Percentiles rank a stretch among this genome's conserved stretches.
These are phyloP conservation scores for Gnatocerus cornutus DNA, from an alignment of 2,888 invertebrate species.

Conservation along the genomic window DNA sequence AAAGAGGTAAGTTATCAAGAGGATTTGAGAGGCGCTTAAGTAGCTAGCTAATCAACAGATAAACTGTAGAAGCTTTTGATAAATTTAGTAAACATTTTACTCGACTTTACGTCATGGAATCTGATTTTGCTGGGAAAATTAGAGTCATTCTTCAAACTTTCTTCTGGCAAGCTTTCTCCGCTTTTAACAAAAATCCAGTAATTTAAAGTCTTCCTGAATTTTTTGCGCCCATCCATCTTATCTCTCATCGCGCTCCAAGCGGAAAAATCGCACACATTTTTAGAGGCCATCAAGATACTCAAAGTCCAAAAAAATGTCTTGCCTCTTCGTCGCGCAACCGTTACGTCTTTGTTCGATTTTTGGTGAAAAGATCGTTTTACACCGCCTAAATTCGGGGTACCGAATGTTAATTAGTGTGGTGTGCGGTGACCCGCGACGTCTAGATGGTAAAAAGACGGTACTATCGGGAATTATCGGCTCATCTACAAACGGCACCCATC, in stretches of 20 bases:
- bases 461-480: constrained; percentile 62
- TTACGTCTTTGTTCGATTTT: constrained; percentile 40
- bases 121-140: too few relatives aligned
- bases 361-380: background rate
- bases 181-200: too few relatives aligned
- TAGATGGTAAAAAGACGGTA: constrained; percentile 55
- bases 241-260: constrained; percentile 9
- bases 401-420: constrained; percentile 61
- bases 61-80: too few relatives aligned
- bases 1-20: too few relatives aligned
- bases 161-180: too few relatives aligned
- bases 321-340: background rate
- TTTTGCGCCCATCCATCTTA: background rate
- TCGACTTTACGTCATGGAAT: too few relatives aligned
- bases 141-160: too few relatives aligned
- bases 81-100: too few relatives aligned
- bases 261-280: constrained; percentile 20
- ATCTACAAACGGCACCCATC: constrained; percentile 66
- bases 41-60: too few relatives aligned
- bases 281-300: constrained; percentile 15
- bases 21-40: too few relatives aligned
- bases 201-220: too few relatives aligned
- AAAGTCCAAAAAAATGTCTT: background rate
- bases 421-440: constrained; percentile 62
- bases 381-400: constrained; percentile 45